Conservation (phyloP, 2,113 vertebrate genomes). For the Rostratula benghalensis region DNA sequence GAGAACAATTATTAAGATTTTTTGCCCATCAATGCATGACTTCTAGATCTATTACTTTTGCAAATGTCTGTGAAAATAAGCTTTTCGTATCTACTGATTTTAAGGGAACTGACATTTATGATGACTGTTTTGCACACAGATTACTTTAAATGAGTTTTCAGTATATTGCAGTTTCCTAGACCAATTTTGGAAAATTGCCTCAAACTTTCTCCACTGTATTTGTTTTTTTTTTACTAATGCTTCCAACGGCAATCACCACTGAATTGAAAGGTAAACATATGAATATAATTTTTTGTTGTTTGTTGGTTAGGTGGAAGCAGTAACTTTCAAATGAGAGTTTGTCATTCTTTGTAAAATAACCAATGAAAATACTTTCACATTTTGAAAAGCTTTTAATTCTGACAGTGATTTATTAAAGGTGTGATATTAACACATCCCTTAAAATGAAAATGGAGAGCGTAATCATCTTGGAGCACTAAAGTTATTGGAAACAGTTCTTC, state of each 20-base stretch:
- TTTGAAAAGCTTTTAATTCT: background rate
- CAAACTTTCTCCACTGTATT: background rate
- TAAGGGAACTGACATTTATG: background rate
- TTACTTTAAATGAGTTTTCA: background rate
- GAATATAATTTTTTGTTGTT: background rate
- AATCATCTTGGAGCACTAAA: background rate
- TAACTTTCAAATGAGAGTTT: background rate
- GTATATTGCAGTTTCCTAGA: background rate
- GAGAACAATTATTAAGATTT: background rate
- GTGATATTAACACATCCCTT: background rate
- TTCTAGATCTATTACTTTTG: background rate
- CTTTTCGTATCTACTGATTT: background rate
- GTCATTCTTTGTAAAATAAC: background rate
- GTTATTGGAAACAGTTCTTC: background rate
- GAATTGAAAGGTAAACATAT: background rate
- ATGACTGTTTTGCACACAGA: slow-evolving; percentile 21
- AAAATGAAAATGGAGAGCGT: background rate
- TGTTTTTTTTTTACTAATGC: background rate
- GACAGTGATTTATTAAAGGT: background rate
- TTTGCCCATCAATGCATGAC: background rate
- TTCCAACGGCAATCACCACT: background rate
- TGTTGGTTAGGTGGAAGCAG: background rate
- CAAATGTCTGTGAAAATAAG: slow-evolving; percentile 13
- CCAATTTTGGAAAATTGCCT: slow-evolving; percentile 5
- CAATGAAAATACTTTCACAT: background rate